Percentiles rank a stretch among this genome's conserved stretches.
Conservation (phyloP, 2,888 invertebrate species). For the Chrysina gloriosa region DNA sequence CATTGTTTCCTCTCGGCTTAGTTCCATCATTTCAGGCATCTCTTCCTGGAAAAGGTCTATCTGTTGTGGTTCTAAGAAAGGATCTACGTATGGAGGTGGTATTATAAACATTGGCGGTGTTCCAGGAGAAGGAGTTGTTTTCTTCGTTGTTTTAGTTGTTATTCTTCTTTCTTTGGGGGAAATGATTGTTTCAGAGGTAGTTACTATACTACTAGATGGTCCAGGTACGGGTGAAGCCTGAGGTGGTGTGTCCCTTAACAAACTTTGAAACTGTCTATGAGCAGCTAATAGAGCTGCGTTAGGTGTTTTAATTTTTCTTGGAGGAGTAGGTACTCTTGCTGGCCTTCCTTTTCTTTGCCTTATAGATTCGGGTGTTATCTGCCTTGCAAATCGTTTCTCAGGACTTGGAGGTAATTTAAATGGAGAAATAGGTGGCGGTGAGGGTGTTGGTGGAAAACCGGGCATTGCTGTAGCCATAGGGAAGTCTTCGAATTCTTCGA, state of each 20-base stretch:
- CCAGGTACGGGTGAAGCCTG: not conserved
- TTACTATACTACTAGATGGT: not conserved
- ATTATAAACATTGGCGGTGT: conserved; percentile 21
- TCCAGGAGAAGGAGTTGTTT: not conserved
- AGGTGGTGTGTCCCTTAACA: conserved; percentile 26
- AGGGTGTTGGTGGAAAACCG: conserved; percentile 10
- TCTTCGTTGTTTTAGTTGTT: not conserved
- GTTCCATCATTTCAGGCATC: conserved; percentile 28
- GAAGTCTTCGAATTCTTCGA: conserved; percentile 6
- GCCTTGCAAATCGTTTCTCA: conserved; percentile 18
- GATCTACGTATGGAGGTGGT: conserved; percentile 1
- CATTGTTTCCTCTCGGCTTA: conserved; percentile 3
- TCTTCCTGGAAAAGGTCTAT: conserved; percentile 16
- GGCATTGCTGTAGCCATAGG: conserved; percentile 5
- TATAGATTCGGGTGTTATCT: not conserved
- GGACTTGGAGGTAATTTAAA: conserved; percentile 25
- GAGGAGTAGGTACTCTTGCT: conserved; percentile 6
- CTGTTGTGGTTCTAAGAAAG: not conserved
- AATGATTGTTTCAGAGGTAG: conserved; percentile 15
- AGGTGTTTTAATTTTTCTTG: conserved; percentile 2
- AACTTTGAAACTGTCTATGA: conserved; percentile 29
- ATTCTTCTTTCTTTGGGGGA: conserved; percentile 15
- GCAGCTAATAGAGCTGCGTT: conserved; percentile 13
- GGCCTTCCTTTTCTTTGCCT: not conserved
- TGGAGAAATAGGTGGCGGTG: conserved; percentile 12